These are phyloP conservation scores for Brienomyrus longianalis DNA, from an alignment of 2,113 vertebrate genomes.

Conservation along the genomic window DNA sequence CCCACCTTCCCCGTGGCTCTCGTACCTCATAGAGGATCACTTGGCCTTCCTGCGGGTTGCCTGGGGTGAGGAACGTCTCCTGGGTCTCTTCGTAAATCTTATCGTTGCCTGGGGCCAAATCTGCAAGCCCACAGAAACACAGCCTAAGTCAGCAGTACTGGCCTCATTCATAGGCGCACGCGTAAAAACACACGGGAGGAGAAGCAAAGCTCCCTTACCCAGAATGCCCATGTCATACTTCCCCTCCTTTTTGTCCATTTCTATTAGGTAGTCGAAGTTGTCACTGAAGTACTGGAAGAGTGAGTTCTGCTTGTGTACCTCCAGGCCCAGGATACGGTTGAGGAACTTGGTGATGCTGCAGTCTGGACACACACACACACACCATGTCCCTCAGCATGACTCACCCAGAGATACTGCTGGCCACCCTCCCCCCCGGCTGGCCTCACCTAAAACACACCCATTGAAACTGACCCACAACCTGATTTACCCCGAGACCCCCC, in stretches of 20 bases:
- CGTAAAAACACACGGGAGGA: background rate
- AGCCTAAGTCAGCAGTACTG: background rate
- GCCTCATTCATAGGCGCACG: background rate
- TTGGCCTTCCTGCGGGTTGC: slow-evolving; percentile 93
- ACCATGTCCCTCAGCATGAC: background rate
- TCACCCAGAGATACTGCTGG: background rate
- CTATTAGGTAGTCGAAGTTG: slow-evolving; percentile 91
- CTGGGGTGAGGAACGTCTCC: slow-evolving; percentile 79
- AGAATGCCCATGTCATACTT: slow-evolving; percentile 98
- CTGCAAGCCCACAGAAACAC: slow-evolving; percentile 46
- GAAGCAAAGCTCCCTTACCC: slow-evolving; percentile 55
- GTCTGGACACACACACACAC: slow-evolving; percentile 57
- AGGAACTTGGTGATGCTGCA: slow-evolving; percentile 96
- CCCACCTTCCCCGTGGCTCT: background rate
- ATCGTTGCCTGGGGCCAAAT: slow-evolving; percentile 89
- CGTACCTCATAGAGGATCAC: slow-evolving; percentile 90
- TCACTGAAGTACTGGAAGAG: slow-evolving; percentile 96
- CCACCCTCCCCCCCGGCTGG: background rate
- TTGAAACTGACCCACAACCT: background rate
- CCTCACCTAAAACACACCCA: background rate
- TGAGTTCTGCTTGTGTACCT: slow-evolving; percentile 91
- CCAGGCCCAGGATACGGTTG: slow-evolving; percentile 91
- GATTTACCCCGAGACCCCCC: background rate
- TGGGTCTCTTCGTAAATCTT: slow-evolving; percentile 94
- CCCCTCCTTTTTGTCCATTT: slow-evolving; percentile 92